Base-by-base conservation (phyloP, 2,113 vertebrate species). In the Corythornis cristatus region DNA sequence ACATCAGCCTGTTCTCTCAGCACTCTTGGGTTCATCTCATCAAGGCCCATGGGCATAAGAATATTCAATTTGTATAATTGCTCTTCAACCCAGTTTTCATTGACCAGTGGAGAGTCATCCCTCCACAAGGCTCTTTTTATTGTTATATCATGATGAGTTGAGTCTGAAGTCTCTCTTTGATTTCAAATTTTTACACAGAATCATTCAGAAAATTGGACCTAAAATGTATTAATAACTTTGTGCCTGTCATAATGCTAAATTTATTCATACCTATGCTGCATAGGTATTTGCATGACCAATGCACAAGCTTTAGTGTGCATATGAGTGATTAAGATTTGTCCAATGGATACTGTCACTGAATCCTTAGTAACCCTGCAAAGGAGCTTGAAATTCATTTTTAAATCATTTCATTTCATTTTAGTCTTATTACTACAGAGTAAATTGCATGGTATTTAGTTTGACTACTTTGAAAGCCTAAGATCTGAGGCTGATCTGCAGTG, bases 381-480 rank as follows among this genome's bases (percentile, higher is more conserved):
- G 31, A 78, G 65, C 81, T 15, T 77, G 33, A 79, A 88, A 53
- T 78, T 86, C 9, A 50, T 90, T 93, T 86, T 78, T 68, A 90
- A 86, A 86, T 86, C 65, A 37, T 37, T 37, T 37, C 65, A 37
- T 37, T 37, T 37, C 37, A 37, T 37, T 37, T 23, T 77, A 56
- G 53, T 92, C 80, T 95, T 83, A 90, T 86, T 61, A 57, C 73
- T 83, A 73, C 73, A 62, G 73, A 90, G 74, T 89, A 86, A 90
- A 95, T 92, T 95, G 83, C 50, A 84, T 84, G 33, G 77, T 84
- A 61, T 88, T 93, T 84, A 53, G 35, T 68, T 73, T 90, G 71
- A 86, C 76, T 90, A 8, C 73, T 81, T 94, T 92, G 86, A 90
- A 93, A 84, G 46, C 42, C 70, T 75, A 53, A 84, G 67, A 87